A percentile compares a stretch with the other conserved stretches of the same genome.
Conservation (phyloP, 2,888 invertebrate species). For the Caenorhabditis panamensis region DNA sequence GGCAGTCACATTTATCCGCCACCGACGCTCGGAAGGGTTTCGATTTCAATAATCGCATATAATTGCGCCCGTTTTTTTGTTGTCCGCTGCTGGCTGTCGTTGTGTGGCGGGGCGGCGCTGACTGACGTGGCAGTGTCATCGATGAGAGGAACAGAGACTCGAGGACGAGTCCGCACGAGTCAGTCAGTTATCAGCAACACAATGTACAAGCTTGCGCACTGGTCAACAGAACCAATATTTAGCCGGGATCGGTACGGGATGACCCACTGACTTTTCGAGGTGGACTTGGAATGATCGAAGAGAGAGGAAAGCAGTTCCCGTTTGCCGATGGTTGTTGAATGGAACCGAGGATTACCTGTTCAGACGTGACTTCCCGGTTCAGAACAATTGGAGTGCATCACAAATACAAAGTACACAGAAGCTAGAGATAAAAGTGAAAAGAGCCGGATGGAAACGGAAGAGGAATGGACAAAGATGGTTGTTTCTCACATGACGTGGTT, state of each 20-base stretch:
- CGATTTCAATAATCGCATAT: constrained; percentile 60
- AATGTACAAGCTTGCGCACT: constrained; percentile 47
- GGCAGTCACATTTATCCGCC: constrained; percentile 30
- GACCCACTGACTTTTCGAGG: not conserved
- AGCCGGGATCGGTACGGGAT: not conserved
- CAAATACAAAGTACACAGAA: constrained; percentile 30
- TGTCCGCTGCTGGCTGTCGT: not conserved
- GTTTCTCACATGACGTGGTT: constrained; percentile 20
- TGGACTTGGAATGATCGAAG: not conserved
- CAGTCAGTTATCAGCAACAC: constrained; percentile 24
- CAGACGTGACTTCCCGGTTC: constrained; percentile 31
- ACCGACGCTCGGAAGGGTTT: constrained; percentile 28
- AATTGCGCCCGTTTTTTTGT: constrained; percentile 45
- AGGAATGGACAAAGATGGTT: not conserved
- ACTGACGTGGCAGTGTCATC: constrained; percentile 31
- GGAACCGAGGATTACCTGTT: constrained; percentile 33
- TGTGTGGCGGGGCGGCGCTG: constrained; percentile 7
- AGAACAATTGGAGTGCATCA: constrained; percentile 49
- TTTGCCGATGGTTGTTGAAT: constrained; percentile 1
- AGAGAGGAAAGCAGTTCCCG: not conserved
- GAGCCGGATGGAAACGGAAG: constrained; percentile 9
- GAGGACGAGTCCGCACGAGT: constrained; percentile 52
- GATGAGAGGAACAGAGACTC: constrained; percentile 3
- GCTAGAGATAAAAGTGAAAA: not conserved
- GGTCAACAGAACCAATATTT: constrained; percentile 49